Conservation (phyloP, 2,888 invertebrate species). For the Copidosoma aretas region DNA sequence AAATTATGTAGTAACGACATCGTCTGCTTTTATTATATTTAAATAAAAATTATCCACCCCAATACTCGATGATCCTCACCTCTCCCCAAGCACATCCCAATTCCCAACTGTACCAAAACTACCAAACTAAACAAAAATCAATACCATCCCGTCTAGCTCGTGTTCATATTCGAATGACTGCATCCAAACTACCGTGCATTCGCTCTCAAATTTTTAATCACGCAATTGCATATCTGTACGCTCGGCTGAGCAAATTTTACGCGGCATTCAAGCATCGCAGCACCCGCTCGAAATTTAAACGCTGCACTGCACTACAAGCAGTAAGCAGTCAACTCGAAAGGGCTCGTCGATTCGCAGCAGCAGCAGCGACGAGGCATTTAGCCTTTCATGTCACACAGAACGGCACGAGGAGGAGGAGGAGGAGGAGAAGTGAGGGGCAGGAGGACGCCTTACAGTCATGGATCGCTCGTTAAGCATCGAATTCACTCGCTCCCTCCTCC, state of each 20-base stretch:
- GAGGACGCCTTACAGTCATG: conserved; percentile 5
- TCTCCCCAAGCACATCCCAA: no score
- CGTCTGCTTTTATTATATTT: no score
- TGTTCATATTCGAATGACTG: no score
- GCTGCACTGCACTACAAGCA: neutral
- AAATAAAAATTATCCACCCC: no score
- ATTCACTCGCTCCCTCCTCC: conserved; percentile 20
- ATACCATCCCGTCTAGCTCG: no score
- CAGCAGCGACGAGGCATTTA: conserved; percentile 26
- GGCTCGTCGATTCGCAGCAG: conserved; percentile 27
- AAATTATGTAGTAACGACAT: no score
- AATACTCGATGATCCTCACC: no score
- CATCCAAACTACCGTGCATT: neutral
- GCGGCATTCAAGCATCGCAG: conserved; percentile 5
- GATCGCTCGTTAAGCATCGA: conserved; percentile 39
- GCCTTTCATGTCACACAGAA: conserved; percentile 30
- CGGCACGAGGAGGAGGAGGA: neutral
- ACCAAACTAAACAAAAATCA: no score
- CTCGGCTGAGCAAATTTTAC: neutral
- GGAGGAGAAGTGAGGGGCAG: neutral
- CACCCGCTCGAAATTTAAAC: neutral
- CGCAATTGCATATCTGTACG: neutral
- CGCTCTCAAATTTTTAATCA: neutral
- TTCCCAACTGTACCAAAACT: no score
- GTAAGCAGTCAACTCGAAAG: conserved; percentile 17